Evolutionary conservation across 2,113 vertebrate genomes (phyloP).

Genomic region (Psophia crepitans): DNA sequence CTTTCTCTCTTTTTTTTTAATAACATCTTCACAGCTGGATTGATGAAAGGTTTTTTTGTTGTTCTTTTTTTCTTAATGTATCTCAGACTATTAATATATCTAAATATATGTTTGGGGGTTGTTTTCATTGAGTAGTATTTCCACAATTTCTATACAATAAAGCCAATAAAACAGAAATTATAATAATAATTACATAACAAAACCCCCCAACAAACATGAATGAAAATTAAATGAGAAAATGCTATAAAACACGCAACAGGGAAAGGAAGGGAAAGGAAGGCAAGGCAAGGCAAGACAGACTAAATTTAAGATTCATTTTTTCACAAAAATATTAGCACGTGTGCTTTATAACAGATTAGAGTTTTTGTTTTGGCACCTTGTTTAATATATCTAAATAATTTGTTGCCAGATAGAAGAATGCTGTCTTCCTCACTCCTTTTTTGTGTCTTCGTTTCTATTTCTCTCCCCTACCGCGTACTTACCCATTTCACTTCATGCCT

Average conservation of each 20-base stretch:
- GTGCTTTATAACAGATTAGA: neutral
- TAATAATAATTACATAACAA: neutral
- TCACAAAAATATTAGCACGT: neutral
- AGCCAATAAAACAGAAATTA: neutral
- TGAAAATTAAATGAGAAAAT: neutral
- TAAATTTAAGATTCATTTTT: neutral
- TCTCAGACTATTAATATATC: neutral
- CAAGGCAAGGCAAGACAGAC: neutral
- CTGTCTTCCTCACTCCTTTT: neutral
- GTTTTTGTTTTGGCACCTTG: neutral
- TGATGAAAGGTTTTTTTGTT: neutral
- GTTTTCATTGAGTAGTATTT: neutral
- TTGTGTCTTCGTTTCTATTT: neutral
- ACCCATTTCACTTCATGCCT: slow-evolving; percentile 56
- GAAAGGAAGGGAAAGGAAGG: neutral
- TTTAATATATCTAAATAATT: neutral
- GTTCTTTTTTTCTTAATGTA: neutral
- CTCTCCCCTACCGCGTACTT: neutral
- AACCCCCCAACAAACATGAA: neutral
- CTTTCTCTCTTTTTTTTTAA: neutral
- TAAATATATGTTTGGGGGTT: neutral
- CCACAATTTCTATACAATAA: neutral
- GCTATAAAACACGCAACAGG: neutral
- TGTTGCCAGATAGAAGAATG: neutral
- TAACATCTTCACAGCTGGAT: neutral